Base-by-base conservation (phyloP, 2,888 invertebrate species). In the Argynnis bischoffii region DNA sequence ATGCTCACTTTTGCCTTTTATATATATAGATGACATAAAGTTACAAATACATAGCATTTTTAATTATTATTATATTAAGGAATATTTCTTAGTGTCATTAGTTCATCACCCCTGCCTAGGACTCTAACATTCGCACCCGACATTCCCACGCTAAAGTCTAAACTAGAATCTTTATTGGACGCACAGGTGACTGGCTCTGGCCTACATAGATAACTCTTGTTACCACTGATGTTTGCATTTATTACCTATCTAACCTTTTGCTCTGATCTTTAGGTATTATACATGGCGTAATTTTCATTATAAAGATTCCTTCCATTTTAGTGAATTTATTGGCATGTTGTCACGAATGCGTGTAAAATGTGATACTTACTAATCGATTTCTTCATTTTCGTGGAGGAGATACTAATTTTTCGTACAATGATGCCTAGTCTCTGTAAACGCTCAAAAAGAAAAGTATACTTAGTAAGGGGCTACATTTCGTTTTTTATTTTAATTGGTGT, bases 111-210 rank as follows among this genome's bases (percentile, higher is more conserved):
- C 35, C 61, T 61, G 61, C 6, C 18, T 35, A 35, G 51, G 35
- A 31, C 51, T 50, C 50, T 46, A 31, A 35, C 35, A 41, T 41
- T 41, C 35, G 35, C 35, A 56, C 55, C 53, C 72, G 72, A 74
- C 76, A 78, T 83, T 84, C 84, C 80, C 84, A 84, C 83, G 83
- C 50, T 65, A 60, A 41, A 57, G 67, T 64, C 66, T 61, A 53
- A 41, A 67, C 69, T 73, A 18, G 60, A 69, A 72, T 72, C 67
- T 72, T 66, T 74, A 74, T 73, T 70, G 72, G 69, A 67, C 63
- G 66, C 46, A 46, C 64, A 65, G 66, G 61, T 64, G 64, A 66
- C 69, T 72, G 64, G 65, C 65, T 68, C 54, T 63, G 71, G 50
- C 72, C 72, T 72, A 72, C 50, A 72, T 71, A 71, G 71, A 71